Evolutionary conservation across 2,797 vertebrate genomes (phyloP), one percentile per base, ranked within the genome.

Genomic region (Gallirallus australis): DNA sequence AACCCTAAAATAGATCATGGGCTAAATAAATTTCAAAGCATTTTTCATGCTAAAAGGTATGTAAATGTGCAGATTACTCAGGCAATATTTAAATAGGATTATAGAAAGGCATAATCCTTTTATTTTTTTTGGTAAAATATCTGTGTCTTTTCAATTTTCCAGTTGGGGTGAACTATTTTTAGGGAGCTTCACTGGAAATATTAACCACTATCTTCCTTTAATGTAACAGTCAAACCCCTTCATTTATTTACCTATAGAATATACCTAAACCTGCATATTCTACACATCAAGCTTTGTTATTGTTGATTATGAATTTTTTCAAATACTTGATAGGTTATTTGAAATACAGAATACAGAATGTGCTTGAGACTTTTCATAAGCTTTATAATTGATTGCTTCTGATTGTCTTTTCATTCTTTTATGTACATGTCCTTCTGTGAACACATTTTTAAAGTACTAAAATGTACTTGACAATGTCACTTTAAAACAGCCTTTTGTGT

Each of bases 391-490:
- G 54, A 95, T 94, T 79, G 70, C 48, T 88, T 88, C 77, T 89
- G 70, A 94, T 78, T 94, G 40, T 54, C 61, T 91, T 91, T 94
- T 71, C 56, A 56, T 69, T 82, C 89, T 80, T 91, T 84, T 84
- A 76, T 86, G 54, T 50, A 60, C 35, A 42, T 53, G 80, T 86
- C 73, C 80, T 73, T 69, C 90, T 73, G 17, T 8, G 30, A 90
- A 70, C 35, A 39, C 84, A 91, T 84, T 95, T 96, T 91, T 89
- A 42, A 91, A 95, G 63, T 35, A 73, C 60, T 90, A 80, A 94
- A 96, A 94, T 37, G 52, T 70, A 88, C 70, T 86, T 79, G 93
- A 94, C 89, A 88, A 35, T 70, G 89, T 91, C 89, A 91, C 69
- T 95, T 94, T 72, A 88, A 79, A 94, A 50, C 33, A 70, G 59